phyloP scores from a whole-genome alignment of 2,888 invertebrate genomes.

The Andrena fulva region DNA sequence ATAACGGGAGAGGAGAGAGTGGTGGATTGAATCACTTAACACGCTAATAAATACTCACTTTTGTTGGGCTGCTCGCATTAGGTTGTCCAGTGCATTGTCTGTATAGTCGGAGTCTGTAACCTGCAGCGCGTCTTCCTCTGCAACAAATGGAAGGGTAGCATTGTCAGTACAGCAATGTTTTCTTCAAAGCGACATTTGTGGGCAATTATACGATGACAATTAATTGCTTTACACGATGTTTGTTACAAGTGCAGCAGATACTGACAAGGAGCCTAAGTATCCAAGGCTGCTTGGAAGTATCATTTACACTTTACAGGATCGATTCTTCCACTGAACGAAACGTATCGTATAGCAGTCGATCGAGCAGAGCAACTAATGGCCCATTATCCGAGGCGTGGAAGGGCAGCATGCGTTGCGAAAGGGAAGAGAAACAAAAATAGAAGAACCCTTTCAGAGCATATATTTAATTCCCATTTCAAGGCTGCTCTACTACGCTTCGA shows the following conservation, averaged over 20 bases:
- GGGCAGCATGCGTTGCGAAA: conserved; percentile 3
- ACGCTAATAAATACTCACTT: conserved; percentile 87
- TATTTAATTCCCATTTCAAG: conserved; percentile 4
- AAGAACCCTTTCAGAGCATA: conserved; percentile 14
- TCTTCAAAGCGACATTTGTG: too few relatives aligned
- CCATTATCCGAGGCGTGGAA: conserved; percentile 34
- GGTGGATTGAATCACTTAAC: neutral
- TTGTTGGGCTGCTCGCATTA: conserved; percentile 88
- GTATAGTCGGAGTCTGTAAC: conserved; percentile 86
- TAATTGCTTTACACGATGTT: neutral
- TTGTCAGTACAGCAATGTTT: neutral
- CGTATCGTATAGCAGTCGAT: conserved; percentile 23
- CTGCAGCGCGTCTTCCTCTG: conserved; percentile 77
- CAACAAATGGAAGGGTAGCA: conserved; percentile 19
- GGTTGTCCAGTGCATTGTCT: conserved; percentile 89
- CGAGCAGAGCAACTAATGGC: conserved; percentile 7
- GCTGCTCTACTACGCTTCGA: neutral
- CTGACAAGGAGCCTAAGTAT: neutral
- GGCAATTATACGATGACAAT: too few relatives aligned
- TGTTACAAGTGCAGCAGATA: neutral
- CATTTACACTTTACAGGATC: neutral
- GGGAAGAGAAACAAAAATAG: conserved; percentile 33
- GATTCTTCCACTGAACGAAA: conserved; percentile 13
- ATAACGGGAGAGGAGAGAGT: neutral
- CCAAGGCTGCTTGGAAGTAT: neutral